phyloP scores from a whole-genome alignment of 2,797 vertebrate genomes.

The Chaetodon trifasciatus region DNA sequence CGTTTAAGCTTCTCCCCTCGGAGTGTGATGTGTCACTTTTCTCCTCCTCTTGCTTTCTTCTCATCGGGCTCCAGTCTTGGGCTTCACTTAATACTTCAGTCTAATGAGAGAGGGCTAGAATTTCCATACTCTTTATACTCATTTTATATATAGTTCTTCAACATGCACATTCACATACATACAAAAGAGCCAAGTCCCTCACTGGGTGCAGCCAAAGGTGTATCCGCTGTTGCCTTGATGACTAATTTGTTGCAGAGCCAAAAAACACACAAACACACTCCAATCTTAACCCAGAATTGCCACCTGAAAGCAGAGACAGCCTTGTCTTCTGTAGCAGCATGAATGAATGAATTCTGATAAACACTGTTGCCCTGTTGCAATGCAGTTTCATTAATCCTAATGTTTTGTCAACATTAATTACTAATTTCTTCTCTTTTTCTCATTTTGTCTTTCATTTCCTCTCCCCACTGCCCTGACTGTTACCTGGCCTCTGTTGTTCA shows the following conservation, averaged over 20 bases:
- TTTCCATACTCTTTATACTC: conserved; percentile 18
- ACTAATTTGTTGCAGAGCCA: conserved; percentile 34
- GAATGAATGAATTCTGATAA: not conserved
- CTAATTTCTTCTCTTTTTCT: conserved; percentile 53
- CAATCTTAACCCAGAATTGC: not conserved
- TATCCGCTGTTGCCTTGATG: conserved; percentile 31
- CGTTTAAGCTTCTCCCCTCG: conserved; percentile 15
- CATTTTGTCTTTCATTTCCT: conserved; percentile 69
- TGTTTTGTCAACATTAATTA: conserved; percentile 16
- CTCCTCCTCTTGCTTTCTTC: conserved; percentile 15
- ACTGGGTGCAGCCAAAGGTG: conserved; percentile 23
- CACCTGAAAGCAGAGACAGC: not conserved
- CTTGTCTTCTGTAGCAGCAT: not conserved
- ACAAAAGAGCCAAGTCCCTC: conserved; percentile 16
- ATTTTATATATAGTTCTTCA: not conserved
- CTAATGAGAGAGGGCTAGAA: conserved; percentile 20
- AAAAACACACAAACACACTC: conserved; percentile 7
- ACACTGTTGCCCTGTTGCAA: not conserved
- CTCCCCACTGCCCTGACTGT: conserved; percentile 39
- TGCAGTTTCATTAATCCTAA: not conserved
- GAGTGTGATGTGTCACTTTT: not conserved
- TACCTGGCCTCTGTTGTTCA: conserved; percentile 58
- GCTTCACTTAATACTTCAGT: conserved; percentile 30
- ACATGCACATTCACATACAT: not conserved
- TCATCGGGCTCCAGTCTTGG: conserved; percentile 13